A percentile compares a stretch with the other conserved stretches of the same genome.
Evolutionary conservation across 1,140 invertebrate genomes (phyloP).

Genomic region (Orchesella cincta): DNA sequence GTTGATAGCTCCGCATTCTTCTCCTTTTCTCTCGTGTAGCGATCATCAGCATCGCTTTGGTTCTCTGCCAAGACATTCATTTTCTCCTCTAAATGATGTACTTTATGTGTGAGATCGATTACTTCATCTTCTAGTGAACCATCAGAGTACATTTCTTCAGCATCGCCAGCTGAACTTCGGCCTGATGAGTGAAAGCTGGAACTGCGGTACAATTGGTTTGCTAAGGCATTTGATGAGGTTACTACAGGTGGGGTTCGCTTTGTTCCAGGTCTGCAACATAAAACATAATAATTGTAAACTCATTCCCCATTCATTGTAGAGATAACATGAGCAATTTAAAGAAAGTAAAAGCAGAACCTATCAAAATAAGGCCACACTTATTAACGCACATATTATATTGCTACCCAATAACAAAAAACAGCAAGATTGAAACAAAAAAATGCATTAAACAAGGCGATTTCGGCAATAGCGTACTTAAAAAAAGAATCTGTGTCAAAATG

Average conservation of each 20-base stretch:
- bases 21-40: constrained; percentile 80
- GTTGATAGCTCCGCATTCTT: constrained; percentile 87
- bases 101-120: constrained; percentile 85
- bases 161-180: constrained; percentile 82
- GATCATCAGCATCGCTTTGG: constrained; percentile 78
- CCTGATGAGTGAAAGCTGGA: constrained; percentile 87
- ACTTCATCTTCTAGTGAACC: constrained; percentile 87
- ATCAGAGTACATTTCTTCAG: constrained; percentile 89
- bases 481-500: no score
- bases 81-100: constrained; percentile 86
- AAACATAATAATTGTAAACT: no score
- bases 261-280: constrained; percentile 61
- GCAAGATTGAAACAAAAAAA: no score
- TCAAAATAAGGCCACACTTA: no score
- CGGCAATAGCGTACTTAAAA: no score
- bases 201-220: constrained; percentile 76
- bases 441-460: no score
- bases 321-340: no score
- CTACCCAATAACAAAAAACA: no score
- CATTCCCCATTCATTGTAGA: no score
- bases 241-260: constrained; percentile 37
- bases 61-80: constrained; percentile 81
- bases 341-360: no score
- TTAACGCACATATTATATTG: no score
- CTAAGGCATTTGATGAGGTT: constrained; percentile 50